phyloP scores from a whole-genome alignment of 2,888 invertebrate species.

The Drosophila stalkeri region DNA sequence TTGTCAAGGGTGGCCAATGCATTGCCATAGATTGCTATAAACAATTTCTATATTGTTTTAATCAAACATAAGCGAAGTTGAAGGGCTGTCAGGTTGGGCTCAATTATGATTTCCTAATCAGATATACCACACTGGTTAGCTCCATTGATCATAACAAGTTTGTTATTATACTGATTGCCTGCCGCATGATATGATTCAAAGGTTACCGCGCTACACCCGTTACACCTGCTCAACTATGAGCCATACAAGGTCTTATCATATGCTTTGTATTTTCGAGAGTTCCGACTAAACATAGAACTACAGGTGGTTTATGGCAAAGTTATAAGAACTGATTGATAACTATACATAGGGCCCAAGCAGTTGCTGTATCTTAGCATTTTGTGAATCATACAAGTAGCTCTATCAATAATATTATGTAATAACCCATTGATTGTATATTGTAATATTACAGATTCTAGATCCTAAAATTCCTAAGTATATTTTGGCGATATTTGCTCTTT shows the following conservation, averaged over 20 bases:
- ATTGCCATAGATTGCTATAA: slow-evolving; percentile 4
- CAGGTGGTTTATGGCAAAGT: slow-evolving; percentile 1
- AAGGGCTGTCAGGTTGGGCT: neutral
- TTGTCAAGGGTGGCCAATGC: slow-evolving; percentile 49
- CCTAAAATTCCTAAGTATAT: too few species aligned
- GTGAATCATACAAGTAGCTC: neutral
- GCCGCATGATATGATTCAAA: slow-evolving; percentile 31
- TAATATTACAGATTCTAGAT: too few species aligned
- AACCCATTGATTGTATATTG: neutral
- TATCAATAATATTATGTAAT: neutral
- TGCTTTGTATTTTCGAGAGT: neutral
- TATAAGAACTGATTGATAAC: neutral
- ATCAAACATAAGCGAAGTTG: neutral
- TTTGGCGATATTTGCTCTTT: too few species aligned
- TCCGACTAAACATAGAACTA: neutral
- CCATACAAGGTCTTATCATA: slow-evolving; percentile 19
- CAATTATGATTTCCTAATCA: slow-evolving; percentile 19
- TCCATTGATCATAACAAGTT: slow-evolving; percentile 20
- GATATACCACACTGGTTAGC: neutral
- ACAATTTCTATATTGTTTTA: slow-evolving; percentile 11
- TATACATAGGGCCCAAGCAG: neutral
- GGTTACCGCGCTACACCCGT: slow-evolving; percentile 22
- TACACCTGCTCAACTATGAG: slow-evolving; percentile 33
- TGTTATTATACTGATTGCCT: slow-evolving; percentile 18
- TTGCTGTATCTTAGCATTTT: neutral